Percentiles rank a stretch among this genome's conserved stretches.
phyloP scores from a whole-genome alignment of 2,797 vertebrate species.

The Catamblyrhynchus diadema region DNA sequence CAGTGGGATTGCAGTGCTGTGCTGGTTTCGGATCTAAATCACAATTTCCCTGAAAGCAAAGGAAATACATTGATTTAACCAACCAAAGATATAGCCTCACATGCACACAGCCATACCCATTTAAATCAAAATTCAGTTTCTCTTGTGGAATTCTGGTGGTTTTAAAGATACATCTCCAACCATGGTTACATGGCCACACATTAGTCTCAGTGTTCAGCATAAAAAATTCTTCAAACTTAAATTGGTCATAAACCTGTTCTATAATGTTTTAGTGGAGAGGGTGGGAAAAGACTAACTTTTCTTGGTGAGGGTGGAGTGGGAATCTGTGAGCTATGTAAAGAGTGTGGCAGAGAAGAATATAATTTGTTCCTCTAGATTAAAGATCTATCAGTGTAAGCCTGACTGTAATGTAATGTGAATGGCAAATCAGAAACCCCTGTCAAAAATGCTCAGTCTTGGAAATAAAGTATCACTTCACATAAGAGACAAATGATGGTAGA shows the following conservation, averaged over 20 bases:
- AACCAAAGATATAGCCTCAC: not conserved
- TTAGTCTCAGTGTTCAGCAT: fast-evolving
- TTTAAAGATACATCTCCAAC: not conserved
- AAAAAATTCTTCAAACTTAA: not conserved
- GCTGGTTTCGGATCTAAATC: not conserved
- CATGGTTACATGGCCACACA: not conserved
- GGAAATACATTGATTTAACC: not conserved
- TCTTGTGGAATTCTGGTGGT: not conserved
- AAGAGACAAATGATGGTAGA: conserved; percentile 36
- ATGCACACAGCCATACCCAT: not conserved
- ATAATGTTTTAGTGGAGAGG: not conserved
- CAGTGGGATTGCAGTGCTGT: not conserved
- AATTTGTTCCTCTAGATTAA: conserved; percentile 27
- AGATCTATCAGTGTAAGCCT: not conserved
- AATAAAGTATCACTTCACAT: conserved; percentile 58
- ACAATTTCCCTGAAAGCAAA: not conserved
- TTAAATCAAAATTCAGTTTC: not conserved
- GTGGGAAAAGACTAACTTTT: not conserved
- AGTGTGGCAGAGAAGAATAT: not conserved
- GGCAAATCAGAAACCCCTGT: conserved; percentile 50
- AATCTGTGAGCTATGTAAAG: not conserved
- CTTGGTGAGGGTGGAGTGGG: not conserved
- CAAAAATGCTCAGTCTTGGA: conserved; percentile 33
- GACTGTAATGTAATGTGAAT: conserved; percentile 10
- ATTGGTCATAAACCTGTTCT: not conserved